Conservation (phyloP, 2,113 vertebrate species). For the Sylvicapra grimmia region DNA sequence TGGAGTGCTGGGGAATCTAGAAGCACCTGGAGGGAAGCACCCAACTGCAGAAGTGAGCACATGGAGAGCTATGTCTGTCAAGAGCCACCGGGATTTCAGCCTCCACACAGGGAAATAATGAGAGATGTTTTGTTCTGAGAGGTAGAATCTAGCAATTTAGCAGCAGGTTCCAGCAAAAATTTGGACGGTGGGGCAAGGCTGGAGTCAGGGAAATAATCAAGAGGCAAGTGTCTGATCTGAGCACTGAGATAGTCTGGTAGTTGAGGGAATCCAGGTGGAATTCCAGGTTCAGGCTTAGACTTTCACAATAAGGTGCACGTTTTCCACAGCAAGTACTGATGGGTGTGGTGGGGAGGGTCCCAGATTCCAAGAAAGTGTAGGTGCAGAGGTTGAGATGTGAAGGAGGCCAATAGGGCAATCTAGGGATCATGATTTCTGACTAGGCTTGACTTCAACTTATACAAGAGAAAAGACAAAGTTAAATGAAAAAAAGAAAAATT, state of each 20-base stretch:
- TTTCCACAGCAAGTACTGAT: background rate
- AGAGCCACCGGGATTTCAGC: background rate
- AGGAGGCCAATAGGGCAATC: background rate
- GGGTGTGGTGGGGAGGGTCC: background rate
- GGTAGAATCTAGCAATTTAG: background rate
- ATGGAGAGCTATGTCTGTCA: background rate
- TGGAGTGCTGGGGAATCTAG: background rate
- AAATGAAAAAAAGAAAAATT: background rate
- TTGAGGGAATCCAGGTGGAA: background rate
- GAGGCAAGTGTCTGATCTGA: background rate
- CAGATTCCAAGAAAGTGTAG: background rate
- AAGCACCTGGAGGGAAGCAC: background rate
- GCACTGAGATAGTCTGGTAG: background rate
- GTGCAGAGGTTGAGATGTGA: background rate
- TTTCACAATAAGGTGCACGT: background rate
- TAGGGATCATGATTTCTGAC: background rate
- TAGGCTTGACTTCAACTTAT: background rate
- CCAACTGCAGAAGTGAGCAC: background rate
- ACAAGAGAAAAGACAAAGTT: background rate
- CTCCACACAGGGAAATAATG: background rate
- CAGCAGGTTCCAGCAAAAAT: background rate
- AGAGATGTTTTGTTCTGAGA: background rate
- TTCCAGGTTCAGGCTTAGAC: background rate
- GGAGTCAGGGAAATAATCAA: background rate
- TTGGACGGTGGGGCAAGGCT: background rate